Evolutionary conservation across 1,140 invertebrate genomes (phyloP), one percentile per base, ranked within the genome.

Genomic region (Pantala flavescens): DNA sequence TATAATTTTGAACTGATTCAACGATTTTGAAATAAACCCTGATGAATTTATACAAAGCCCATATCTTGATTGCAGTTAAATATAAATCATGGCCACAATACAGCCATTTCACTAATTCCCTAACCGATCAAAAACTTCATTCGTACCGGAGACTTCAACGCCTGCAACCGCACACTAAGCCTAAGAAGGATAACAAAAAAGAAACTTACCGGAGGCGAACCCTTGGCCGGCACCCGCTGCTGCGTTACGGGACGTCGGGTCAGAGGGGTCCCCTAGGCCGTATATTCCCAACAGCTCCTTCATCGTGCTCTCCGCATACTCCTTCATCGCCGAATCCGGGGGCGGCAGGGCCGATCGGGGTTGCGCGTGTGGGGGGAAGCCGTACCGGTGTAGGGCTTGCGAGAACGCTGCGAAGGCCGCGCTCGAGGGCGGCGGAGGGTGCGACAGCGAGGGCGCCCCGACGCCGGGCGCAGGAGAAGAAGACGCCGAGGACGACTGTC

Each of bases 231-330:
- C 49, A 84, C 49, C 81, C 80, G 73, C 83, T 81, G 36, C 83
- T 84, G 84, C 77, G 75, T 85, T 82, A 76, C 82, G 81, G 77
- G 81, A 83, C 75, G 85, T 80, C 75, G 82, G 80, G 77, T 85
- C 85, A 19, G 82, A 80, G 74, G 84, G 78, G 79, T 86, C 85
- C 63, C 81, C 80, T 36, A 89, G 81, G 43, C 90, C 90, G 79
- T 92, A 91, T 77, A 92, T 88, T 19, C 88, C 88, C 21, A 92
- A 81, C 43, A 92, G 81, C 81, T 91, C 90, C 76, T 90, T 89
- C 89, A 91, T 90, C 2, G 90, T 91, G 74, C 87, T 89, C 82
- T 91, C 88, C 7, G 90, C 90, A 80, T 90, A 91, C 78, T 91
- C 89, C 76, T 88, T 85, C 80, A 91, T 85, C 28, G 82, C 82